Evolutionary conservation across 2,888 invertebrate species (phyloP).

Genomic region (Xestia c-nigrum): DNA sequence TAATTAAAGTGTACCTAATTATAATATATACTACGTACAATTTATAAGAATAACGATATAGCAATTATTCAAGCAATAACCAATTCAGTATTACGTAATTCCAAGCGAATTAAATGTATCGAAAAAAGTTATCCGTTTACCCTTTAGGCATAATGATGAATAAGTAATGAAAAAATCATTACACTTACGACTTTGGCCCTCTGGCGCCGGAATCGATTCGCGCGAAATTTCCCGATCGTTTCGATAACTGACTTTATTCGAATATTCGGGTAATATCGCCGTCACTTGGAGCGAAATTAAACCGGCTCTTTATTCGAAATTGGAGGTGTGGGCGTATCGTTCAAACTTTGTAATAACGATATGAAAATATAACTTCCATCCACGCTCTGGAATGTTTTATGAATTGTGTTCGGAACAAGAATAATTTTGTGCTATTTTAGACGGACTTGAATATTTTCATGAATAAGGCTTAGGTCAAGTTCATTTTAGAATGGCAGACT

Average conservation of each 20-base stretch:
- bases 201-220: conserved; percentile 38
- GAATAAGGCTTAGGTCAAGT: neutral
- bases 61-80: neutral
- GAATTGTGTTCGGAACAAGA: conserved; percentile 22
- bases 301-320: conserved; percentile 34
- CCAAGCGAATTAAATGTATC: conserved; percentile 24
- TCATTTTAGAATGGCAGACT: neutral
- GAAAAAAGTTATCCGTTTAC: conserved; percentile 19
- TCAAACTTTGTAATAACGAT: conserved; percentile 31
- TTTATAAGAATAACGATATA: neutral
- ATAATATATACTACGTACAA: neutral
- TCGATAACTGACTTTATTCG: conserved; percentile 52
- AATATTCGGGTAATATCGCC: conserved; percentile 32
- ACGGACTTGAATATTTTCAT: conserved; percentile 18
- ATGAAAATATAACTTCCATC: conserved; percentile 26
- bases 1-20: neutral
- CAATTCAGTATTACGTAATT: neutral
- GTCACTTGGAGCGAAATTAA: conserved; percentile 37
- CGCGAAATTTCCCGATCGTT: conserved; percentile 39
- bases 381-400: conserved; percentile 6
- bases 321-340: conserved; percentile 45
- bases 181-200: conserved; percentile 38
- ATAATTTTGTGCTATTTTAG: conserved; percentile 10
- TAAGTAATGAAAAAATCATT: conserved; percentile 47
- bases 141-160: conserved; percentile 40